Evolutionary conservation across 2,888 invertebrate genomes (phyloP), one percentile per base, ranked within the genome.

Genomic region (Ganaspis brasiliensis): DNA sequence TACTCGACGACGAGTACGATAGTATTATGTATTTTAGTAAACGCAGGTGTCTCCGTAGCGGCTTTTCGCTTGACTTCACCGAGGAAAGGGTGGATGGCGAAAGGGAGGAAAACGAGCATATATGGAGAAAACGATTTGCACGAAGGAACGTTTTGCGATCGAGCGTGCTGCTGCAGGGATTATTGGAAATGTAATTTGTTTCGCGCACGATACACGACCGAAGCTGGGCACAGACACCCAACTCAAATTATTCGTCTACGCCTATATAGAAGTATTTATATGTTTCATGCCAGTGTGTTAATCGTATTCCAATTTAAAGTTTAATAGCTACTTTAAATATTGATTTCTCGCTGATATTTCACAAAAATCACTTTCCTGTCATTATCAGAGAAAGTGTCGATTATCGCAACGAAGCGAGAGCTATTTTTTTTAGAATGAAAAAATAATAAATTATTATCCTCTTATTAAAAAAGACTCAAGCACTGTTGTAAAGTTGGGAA

Each of bases 121-220:
- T 67, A 67, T 67, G 45, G 67, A 55, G 72, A 52, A 76, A 40
- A 78, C 74, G 79, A 78, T 81, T 79, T 79, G 79, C 79, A 77
- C 52, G 74, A 81, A 77, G 79, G 74, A 82, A 80, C 83, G 81
- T 80, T 84, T 82, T 79, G 79, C 79, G 77, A 83, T 83, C 77
- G 79, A 75, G 63, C n/a, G 26, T 72, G 78, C 70, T 77, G 75
- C 73, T 77, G 74, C 75, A 70, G 56, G 82, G 81, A 83, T 83
- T 83, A 83, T 83, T 81, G 83, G 83, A 83, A 83, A 83, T 83
- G 83, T 83, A 83, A 83, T 83, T 67, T 67, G 67, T 67, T 83
- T 80, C 77, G 77, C 67, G 74, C 72, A 79, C 75, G 72, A 79
- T 76, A 74, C 81, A 75, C 40, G 45, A 35, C 57, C 67, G 67